Evolutionary conservation across 2,797 vertebrate species (phyloP), one percentile per base, ranked within the genome.

Genomic region (Rallus crepitans): DNA sequence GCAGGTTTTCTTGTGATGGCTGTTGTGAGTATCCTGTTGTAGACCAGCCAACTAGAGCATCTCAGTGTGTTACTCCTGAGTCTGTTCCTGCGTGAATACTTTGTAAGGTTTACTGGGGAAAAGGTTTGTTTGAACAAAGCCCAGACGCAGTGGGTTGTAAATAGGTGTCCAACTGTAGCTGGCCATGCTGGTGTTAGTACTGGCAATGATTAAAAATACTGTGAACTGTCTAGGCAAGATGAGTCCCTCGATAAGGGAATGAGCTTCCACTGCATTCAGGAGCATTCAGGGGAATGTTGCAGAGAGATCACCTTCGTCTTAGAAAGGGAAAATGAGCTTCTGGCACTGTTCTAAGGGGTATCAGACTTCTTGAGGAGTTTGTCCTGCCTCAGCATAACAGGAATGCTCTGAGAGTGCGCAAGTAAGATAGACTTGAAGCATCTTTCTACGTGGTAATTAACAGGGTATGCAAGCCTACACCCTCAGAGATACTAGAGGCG

Each of bases 1-100:
- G 21, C 15, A 4, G 21, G 10, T 63, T 60, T 64, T 65, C 39
- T 63, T 12, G 9, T 27, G 25, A 50, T 56, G 39, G 40, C 61
- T 0, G 0, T 55, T 68, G 19, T 11, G 61, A 39, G 27, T 23
- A 25, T 45, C 39, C 23, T 66, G 15, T 24, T 78, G 10, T 4
- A 47, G 80, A 37, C 25, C 19, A 19, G 28, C 40, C n/a, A 40
- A 0, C 30, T 33, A 39, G 55, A 76, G 30, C 23, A 6, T 40
- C 8, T 25, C 28, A 1, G 18, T 50, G 13, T 30, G 2, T 52
- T 57, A n/a, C 40, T 42, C 64, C 78, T 79, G 45, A 39, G 37
- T 56, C 23, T 72, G 24, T 68, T 82, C 37, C 52, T 72, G 40
- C 15, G 4, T 0, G 7, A n/a, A 5, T 68, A 4, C 31, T 85